These are phyloP conservation scores for Eulemur rubriventer DNA, from an alignment of 2,797 vertebrate genomes.

Conservation along the genomic window DNA sequence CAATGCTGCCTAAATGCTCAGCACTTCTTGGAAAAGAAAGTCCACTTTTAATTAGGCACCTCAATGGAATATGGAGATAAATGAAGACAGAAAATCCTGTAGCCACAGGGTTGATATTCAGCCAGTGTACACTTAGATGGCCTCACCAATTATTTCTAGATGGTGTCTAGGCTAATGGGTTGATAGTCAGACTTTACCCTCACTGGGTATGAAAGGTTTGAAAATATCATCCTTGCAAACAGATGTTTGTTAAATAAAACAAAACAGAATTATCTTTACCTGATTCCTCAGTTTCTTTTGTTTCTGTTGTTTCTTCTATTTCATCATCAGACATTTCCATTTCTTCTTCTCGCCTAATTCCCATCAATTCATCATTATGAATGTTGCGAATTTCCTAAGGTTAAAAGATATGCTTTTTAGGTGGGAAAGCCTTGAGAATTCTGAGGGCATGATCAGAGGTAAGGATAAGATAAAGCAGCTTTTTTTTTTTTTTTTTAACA, in stretches of 20 bases:
- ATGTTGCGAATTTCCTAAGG: constrained; percentile 97
- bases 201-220: background rate
- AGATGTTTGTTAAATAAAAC: constrained; percentile 35
- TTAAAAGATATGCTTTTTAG: constrained; percentile 75
- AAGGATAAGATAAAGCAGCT: constrained; percentile 3
- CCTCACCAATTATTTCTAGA: background rate
- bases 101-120: constrained; percentile 7
- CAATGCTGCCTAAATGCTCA: background rate
- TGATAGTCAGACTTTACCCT: background rate
- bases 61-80: background rate
- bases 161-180: background rate
- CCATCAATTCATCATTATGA: constrained; percentile 98
- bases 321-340: constrained; percentile 99
- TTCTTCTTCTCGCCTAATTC: constrained; percentile 96
- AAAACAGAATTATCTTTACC: constrained; percentile 81
- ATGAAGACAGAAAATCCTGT: constrained; percentile 13
- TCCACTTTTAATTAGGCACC: constrained; percentile 29
- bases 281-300: constrained; percentile 93
- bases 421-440: constrained; percentile 51
- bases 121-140: background rate
- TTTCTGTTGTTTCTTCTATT: constrained; percentile 91
- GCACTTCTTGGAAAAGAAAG: background rate
- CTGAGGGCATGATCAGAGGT: background rate
- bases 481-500: background rate
- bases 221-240: background rate